phyloP scores from a whole-genome alignment of 2,797 vertebrate species.

The Sebastes matsubarae region DNA sequence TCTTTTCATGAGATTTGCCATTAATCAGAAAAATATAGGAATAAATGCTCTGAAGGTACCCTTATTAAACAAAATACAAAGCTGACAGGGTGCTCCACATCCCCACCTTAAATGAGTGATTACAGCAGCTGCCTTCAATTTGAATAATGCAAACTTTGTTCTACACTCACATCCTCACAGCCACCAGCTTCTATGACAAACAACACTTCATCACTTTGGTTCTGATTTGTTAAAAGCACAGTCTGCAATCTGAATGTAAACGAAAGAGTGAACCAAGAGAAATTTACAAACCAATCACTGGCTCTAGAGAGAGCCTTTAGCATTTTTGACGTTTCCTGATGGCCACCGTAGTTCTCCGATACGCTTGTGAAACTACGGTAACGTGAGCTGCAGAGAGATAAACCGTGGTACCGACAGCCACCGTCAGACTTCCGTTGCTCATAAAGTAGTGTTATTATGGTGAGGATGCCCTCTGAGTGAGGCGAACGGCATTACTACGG shows the following conservation, averaged over 20 bases:
- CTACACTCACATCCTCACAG: not conserved
- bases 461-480: fast-evolving
- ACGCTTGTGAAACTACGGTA: no score
- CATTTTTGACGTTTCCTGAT: no score
- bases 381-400: no score
- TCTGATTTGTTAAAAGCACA: not conserved
- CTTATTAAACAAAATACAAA: not conserved
- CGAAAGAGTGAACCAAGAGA: not conserved
- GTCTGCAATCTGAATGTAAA: not conserved
- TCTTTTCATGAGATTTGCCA: not conserved
- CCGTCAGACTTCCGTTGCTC: no score
- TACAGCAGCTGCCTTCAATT: conserved; percentile 7
- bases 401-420: no score
- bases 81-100: not conserved
- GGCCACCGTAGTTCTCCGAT: no score
- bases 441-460: no score
- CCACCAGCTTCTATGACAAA: not conserved
- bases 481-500: no score
- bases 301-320: no score
- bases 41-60: not conserved
- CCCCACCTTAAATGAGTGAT: not conserved
- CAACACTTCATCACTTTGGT: conserved; percentile 1
- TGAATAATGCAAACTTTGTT: conserved; percentile 38
- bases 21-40: not conserved
- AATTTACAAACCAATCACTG: not conserved